phyloP scores from a whole-genome alignment of 2,888 invertebrate species.

The Agriopis leucophaearia region DNA sequence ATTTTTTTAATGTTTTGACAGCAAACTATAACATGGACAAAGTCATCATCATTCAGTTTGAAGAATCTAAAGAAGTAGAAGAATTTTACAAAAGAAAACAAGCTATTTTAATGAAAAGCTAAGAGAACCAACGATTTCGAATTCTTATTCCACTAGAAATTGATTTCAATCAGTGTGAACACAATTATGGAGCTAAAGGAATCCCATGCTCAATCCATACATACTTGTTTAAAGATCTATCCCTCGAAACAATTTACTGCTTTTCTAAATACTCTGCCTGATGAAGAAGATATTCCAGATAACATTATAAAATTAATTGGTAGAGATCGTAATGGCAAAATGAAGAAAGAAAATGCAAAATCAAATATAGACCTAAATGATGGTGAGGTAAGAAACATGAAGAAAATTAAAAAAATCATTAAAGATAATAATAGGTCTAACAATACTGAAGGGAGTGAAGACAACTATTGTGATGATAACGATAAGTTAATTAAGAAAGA shows the following conservation, averaged over 20 bases:
- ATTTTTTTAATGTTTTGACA: no score
- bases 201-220: not conserved
- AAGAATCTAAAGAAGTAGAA: no score
- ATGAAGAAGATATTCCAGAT: conserved; percentile 10
- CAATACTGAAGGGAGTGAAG: not conserved
- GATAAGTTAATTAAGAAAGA: not conserved
- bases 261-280: conserved; percentile 9
- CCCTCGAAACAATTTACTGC: not conserved
- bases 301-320: conserved; percentile 22
- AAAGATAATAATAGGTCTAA: not conserved
- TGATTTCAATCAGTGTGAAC: not conserved
- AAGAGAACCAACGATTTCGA: not conserved
- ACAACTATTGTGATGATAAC: not conserved
- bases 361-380: not conserved
- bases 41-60: no score
- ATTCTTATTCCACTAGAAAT: not conserved
- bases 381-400: not conserved
- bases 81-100: not conserved
- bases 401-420: not conserved
- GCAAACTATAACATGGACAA: no score
- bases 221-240: not conserved
- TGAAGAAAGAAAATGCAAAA: not conserved
- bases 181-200: not conserved
- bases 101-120: not conserved
- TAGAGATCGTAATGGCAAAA: not conserved